Percentiles rank a stretch among this genome's conserved stretches.
These are phyloP conservation scores for Pandemis heparana DNA, from an alignment of 2,888 invertebrate species.

Conservation along the genomic window DNA sequence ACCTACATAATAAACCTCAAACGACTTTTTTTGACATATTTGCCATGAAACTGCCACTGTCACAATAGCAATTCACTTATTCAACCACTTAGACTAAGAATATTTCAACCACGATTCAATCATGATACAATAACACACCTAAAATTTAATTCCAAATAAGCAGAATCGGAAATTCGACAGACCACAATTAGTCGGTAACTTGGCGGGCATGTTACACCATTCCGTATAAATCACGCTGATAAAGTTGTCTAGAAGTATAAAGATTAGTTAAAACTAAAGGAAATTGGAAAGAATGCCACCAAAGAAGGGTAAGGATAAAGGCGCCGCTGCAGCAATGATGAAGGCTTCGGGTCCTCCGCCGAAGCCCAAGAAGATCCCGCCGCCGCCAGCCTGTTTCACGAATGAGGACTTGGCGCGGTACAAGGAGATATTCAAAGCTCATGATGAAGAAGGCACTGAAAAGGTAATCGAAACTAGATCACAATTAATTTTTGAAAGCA, in stretches of 20 bases:
- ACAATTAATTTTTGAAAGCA: too few relatives aligned
- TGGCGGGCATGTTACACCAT: too few relatives aligned
- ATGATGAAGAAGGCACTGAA: constrained; percentile 74
- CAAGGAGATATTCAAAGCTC: constrained; percentile 69
- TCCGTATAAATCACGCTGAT: background rate
- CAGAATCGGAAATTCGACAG: background rate
- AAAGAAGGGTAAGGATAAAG: constrained; percentile 57
- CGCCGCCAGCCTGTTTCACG: constrained; percentile 74
- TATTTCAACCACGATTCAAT: background rate
- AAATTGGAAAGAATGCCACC: constrained; percentile 56
- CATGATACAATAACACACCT: background rate
- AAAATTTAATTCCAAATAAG: background rate
- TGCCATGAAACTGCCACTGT: background rate
- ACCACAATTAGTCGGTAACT: background rate
- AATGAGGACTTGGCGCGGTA: constrained; percentile 67
- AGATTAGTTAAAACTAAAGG: background rate
- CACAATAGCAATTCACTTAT: background rate
- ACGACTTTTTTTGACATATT: background rate
- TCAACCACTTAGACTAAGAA: too few relatives aligned
- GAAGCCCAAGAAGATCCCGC: constrained; percentile 74
- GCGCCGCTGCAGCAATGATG: constrained; percentile 45
- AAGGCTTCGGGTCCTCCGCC: constrained; percentile 58
- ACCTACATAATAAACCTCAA: background rate
- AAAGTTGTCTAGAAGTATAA: background rate
- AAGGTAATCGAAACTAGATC: constrained; percentile 56